Base-by-base conservation (phyloP, 2,888 invertebrate genomes). In the Mythimna lalbum region DNA sequence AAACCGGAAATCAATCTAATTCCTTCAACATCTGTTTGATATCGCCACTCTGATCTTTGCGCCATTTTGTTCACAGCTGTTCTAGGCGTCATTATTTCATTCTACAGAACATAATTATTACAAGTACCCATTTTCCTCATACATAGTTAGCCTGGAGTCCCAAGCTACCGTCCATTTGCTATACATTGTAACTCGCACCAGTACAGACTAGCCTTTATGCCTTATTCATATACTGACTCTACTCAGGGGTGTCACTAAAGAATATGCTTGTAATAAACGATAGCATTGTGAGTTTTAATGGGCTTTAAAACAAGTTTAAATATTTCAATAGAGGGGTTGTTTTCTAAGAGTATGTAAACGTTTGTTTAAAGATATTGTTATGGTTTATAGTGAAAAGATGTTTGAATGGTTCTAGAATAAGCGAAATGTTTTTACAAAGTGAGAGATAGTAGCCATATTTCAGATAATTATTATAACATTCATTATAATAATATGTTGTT, bases 221-320 rank as follows among this genome's bases (percentile, higher is more conserved):
- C 81, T 92, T 93, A 92, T 93, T 93, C 93, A 93, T 92, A 85
- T 70, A 69, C 74, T 70, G 65, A 78, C 78, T 67, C 53, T n/a
- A 49, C 75, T 83, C 75, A 88, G 88, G 88, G 88, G 63, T 89
- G 87, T 53, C 81, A 65, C 82, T 72, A 55, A 77, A 60, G 53
- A 64, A 52, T 75, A 64, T 65, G 43, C 12, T 33, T 12, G 17
- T 36, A 59, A 69, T 47, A 63, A 62, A 61, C 60, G 43, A 63
- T 70, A 47, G 55, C 70, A 67, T 76, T 61, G 67, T 61, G 62
- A 74, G 62, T 76, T 69, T 69, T 69, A 76, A 75, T 36, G 56
- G 59, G 10, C 61, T 57, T 47, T 65, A 33, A 63, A 52, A 60
- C 31, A 2, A 69, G 10, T 55, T 75, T 73, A 55, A 78, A 70